phyloP scores from a whole-genome alignment of 2,797 vertebrate species.

The Thripadectes ignobilis region DNA sequence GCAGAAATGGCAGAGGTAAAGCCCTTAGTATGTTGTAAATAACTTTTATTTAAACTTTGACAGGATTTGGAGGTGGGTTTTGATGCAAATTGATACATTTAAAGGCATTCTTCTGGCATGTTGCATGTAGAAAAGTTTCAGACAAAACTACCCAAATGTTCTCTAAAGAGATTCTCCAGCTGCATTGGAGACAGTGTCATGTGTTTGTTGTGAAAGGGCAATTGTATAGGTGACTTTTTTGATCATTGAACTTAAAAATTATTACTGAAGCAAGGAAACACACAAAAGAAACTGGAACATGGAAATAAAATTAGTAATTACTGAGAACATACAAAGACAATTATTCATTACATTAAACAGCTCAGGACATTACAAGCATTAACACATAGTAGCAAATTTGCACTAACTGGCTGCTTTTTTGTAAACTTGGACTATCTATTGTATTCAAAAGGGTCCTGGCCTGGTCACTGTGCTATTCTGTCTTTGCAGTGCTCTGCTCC shows the following conservation, averaged over 20 bases:
- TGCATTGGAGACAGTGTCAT: background rate
- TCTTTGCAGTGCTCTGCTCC: background rate
- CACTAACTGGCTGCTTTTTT: background rate
- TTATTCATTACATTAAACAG: background rate
- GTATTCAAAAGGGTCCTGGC: background rate
- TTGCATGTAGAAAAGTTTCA: background rate
- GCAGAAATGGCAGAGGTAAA: background rate
- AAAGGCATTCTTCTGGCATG: background rate
- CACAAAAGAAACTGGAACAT: background rate
- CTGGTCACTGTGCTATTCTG: background rate
- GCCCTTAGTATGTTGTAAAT: background rate
- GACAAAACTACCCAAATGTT: background rate
- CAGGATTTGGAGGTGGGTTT: background rate
- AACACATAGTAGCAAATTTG: background rate
- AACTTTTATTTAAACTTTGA: background rate
- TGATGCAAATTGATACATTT: background rate
- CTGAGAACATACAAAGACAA: background rate
- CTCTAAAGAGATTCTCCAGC: background rate
- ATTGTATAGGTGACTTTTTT: background rate
- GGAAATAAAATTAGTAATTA: background rate
- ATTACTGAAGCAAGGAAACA: background rate
- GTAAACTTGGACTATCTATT: background rate
- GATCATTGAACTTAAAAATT: background rate
- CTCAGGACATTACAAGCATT: background rate
- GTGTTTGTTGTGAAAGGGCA: background rate